A percentile compares a stretch with the other conserved stretches of the same genome.
Evolutionary conservation across 1,140 invertebrate species (phyloP).

Genomic region (Monomorium pharaonis): DNA sequence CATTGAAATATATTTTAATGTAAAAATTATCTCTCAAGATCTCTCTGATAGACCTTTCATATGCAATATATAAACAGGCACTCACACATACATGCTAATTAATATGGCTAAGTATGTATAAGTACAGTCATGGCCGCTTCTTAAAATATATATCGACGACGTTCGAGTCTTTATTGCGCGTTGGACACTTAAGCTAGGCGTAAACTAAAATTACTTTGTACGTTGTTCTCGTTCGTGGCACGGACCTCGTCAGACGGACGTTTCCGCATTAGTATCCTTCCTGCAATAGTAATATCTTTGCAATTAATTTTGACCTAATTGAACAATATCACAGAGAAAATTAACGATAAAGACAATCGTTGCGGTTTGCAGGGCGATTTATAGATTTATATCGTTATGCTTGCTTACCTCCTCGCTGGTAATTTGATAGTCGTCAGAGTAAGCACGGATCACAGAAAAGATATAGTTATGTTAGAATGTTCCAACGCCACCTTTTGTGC

Average conservation of each 20-base stretch:
- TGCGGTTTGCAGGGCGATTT: not conserved
- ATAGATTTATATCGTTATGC: conserved; percentile 33
- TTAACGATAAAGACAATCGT: not conserved
- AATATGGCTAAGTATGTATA: conserved; percentile 83
- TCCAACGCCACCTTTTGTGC: conserved; percentile 74
- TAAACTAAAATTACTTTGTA: conserved; percentile 84
- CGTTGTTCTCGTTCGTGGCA: conserved; percentile 77
- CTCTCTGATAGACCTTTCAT: conserved; percentile 9
- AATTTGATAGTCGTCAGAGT: conserved; percentile 66
- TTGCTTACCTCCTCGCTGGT: conserved; percentile 81
- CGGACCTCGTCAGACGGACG: conserved; percentile 84
- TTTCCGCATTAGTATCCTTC: conserved; percentile 87
- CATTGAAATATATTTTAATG: conserved; percentile 13
- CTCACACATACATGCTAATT: conserved; percentile 83
- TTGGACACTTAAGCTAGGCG: conserved; percentile 80
- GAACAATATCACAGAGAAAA: not conserved
- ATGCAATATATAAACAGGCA: conserved; percentile 81
- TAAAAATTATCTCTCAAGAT: conserved; percentile 5
- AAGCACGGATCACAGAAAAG: conserved; percentile 81
- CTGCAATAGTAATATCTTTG: conserved; percentile 79
- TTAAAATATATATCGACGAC: conserved; percentile 78
- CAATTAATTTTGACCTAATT: not conserved
- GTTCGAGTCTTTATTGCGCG: conserved; percentile 72
- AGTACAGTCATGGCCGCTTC: conserved; percentile 84
- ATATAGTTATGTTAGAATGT: conserved; percentile 77